Base-by-base conservation (phyloP, 2,113 vertebrate genomes). In the Paramisgurnus dabryanus region DNA sequence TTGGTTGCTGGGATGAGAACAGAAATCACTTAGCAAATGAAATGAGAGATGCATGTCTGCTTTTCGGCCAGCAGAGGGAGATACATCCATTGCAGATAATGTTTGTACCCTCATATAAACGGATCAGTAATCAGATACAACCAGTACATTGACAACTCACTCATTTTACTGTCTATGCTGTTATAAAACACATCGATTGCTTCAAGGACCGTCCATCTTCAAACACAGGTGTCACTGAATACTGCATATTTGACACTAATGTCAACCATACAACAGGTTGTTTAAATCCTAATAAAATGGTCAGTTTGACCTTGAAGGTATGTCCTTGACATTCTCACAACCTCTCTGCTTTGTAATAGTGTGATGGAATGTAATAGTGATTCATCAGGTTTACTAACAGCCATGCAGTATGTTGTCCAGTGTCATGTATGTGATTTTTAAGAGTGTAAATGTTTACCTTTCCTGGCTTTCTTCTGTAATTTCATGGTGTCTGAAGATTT, bases 401-500 rank as follows among this genome's bases (percentile, higher is more conserved):
- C 27, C 27, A 8, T 80, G 64, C 40, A 80, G 55, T 17, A n/a
- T 22, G n/a, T n/a, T n/a, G 22, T 22, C 45, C 45, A 47, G 6
- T 6, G 45, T 47, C 45, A 47, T 47, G 45, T 47, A 47, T 22
- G 22, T 22, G 22, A 22, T 22, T 22, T 34, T 34, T 34, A 2
- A 2, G 27, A 34, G 27, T 11, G 8, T 10, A n/a, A 27, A 8
- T 0, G 5, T 79, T 79, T 92, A 99, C 97, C 97, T 97, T 99
- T 99, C 55, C 96, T 94, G 0, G 97, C 97, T 79, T 98, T 98
- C 87, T 99, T 99, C 92, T 99, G 97, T 34, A 99, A 93, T 78
- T 98, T 98, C 85, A 99, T 94, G 0, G 98, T 99, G 90, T 99
- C 98, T 0, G 97, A 98, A 43, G 97, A 98, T 87, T 98, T 99